Evolutionary conservation across 2,888 invertebrate genomes (phyloP).

Genomic region (Luperina nickerlii): DNA sequence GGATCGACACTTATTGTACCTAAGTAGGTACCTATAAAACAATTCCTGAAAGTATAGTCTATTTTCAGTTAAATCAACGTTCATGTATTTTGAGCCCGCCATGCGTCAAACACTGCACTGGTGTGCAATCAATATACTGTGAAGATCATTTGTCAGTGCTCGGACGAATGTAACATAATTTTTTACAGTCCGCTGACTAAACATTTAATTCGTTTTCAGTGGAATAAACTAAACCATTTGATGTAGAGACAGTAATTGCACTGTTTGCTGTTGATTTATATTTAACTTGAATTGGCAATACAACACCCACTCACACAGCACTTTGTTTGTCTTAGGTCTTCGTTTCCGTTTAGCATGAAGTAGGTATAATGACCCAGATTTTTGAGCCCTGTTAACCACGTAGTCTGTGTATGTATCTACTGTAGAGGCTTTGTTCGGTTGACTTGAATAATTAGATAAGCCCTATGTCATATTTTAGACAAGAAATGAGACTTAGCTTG

Average conservation of each 20-base stretch:
- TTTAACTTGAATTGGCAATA: slow-evolving; percentile 5
- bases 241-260: slow-evolving; percentile 7
- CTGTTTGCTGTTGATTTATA: slow-evolving; percentile 13
- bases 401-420: too few relatives aligned
- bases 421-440: too few relatives aligned
- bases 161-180: slow-evolving; percentile 44
- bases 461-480: too few relatives aligned
- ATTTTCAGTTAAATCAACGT: background rate
- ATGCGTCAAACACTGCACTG: slow-evolving; percentile 28
- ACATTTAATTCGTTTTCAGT: slow-evolving; percentile 48
- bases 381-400: too few relatives aligned
- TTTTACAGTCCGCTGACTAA: slow-evolving; percentile 40
- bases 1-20: too few relatives aligned
- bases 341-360: background rate
- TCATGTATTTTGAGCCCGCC: slow-evolving; percentile 2
- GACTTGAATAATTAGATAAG: too few relatives aligned
- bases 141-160: slow-evolving; percentile 46
- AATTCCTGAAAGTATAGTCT: too few relatives aligned
- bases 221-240: slow-evolving; percentile 41
- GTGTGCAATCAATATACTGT: slow-evolving; percentile 48
- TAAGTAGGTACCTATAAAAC: too few relatives aligned
- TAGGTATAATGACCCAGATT: too few relatives aligned
- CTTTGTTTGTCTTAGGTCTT: background rate
- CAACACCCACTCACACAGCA: background rate
- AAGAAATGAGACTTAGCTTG: too few relatives aligned